These are phyloP conservation scores for Mormyrops attenuatus DNA, from an alignment of 2,797 vertebrate genomes.

Conservation along the genomic window DNA sequence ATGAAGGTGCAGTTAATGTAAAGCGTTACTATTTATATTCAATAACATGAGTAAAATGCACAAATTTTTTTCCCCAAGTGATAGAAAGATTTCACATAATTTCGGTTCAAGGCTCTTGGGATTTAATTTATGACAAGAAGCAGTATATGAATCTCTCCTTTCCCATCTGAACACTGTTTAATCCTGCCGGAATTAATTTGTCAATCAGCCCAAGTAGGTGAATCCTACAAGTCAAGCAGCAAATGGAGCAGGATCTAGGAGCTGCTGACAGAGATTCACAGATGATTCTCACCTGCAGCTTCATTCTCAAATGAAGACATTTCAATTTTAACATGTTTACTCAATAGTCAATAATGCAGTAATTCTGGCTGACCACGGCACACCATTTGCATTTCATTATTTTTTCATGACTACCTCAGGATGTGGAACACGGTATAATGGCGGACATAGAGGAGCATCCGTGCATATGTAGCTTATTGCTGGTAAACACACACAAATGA, in stretches of 20 bases:
- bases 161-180: neutral
- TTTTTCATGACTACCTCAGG: neutral
- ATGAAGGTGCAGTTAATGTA: neutral
- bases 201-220: constrained; percentile 5
- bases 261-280: neutral
- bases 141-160: neutral
- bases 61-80: neutral
- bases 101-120: neutral
- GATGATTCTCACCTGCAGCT: neutral
- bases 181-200: neutral
- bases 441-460: neutral
- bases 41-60: neutral
- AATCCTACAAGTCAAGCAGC: neutral
- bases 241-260: neutral
- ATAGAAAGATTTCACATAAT: neutral
- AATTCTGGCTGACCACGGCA: neutral
- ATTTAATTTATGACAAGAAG: neutral
- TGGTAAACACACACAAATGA: neutral
- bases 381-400: neutral
- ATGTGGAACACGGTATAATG: neutral
- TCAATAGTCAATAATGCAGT: neutral
- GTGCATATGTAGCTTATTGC: constrained; percentile 38
- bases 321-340: neutral
- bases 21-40: neutral
- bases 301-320: neutral